A percentile compares a stretch with the other conserved stretches of the same genome.
Conservation (phyloP, 2,888 invertebrate species). For the Acrobasis suavella region DNA sequence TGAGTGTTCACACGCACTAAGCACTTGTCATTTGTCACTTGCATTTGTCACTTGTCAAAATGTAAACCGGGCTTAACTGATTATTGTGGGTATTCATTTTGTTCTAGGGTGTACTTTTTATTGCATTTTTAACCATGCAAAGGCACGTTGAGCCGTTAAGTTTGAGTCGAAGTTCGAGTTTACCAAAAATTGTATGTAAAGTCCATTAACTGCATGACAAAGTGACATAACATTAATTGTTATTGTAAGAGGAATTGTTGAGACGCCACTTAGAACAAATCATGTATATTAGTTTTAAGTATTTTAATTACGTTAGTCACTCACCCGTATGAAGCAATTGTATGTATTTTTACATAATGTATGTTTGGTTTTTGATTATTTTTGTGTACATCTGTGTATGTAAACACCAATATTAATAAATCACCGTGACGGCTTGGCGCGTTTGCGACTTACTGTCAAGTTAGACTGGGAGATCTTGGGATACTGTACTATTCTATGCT, state of each 20-base stretch:
- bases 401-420: slow-evolving; percentile 48
- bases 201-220: slow-evolving; percentile 71
- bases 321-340: slow-evolving; percentile 38
- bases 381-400: slow-evolving; percentile 43
- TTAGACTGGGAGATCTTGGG: slow-evolving; percentile 71
- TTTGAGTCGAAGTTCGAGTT: slow-evolving; percentile 47
- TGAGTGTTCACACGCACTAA: too few species aligned
- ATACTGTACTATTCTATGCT: slow-evolving; percentile 81
- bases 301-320: slow-evolving; percentile 43
- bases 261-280: slow-evolving; percentile 62
- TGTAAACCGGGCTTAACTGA: too few species aligned
- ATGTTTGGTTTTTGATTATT: slow-evolving; percentile 43
- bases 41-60: too few species aligned
- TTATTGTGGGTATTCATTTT: not conserved
- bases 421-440: slow-evolving; percentile 56
- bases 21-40: too few species aligned
- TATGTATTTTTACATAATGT: slow-evolving; percentile 44
- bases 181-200: slow-evolving; percentile 58
- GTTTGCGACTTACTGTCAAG: slow-evolving; percentile 56
- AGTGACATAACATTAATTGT: slow-evolving; percentile 52
- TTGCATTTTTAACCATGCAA: slow-evolving; percentile 13
- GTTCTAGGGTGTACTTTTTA: not conserved
- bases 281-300: slow-evolving; percentile 49
- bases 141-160: slow-evolving; percentile 44
- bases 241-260: slow-evolving; percentile 58